These are phyloP conservation scores for Mycalesis mineus DNA, from an alignment of 2,888 invertebrate genomes.

Conservation along the genomic window DNA sequence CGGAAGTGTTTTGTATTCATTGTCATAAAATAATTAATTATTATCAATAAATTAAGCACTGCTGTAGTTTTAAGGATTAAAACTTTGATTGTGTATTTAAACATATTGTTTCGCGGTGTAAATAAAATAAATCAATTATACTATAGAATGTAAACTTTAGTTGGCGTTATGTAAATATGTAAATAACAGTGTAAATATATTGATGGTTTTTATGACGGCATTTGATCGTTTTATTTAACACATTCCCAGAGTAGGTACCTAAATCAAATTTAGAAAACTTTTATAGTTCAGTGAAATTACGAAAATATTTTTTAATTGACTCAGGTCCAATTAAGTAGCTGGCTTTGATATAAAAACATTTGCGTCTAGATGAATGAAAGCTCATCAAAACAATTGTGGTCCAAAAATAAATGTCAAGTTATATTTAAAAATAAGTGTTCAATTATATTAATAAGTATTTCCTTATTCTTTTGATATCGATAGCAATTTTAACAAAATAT, in stretches of 20 bases:
- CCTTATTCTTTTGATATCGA: too few species aligned
- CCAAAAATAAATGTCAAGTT: too few species aligned
- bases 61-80: conserved; percentile 5
- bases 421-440: too few species aligned
- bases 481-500: too few species aligned
- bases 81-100: background rate
- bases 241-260: background rate
- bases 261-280: too few species aligned
- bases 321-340: too few species aligned
- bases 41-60: background rate
- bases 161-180: conserved; percentile 61
- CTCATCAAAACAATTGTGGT: too few species aligned
- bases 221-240: conserved; percentile 49
- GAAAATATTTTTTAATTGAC: too few species aligned
- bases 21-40: background rate
- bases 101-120: conserved; percentile 42
- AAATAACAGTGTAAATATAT: conserved; percentile 75
- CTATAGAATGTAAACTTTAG: conserved; percentile 29
- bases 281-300: too few species aligned
- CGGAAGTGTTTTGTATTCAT: background rate
- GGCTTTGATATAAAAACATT: too few species aligned
- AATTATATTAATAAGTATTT: too few species aligned
- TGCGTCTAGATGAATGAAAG: too few species aligned
- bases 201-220: conserved; percentile 75
- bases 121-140: conserved; percentile 46